These are phyloP conservation scores for Tadarida brasiliensis DNA, from an alignment of 2,797 vertebrate genomes.

Conservation along the genomic window DNA sequence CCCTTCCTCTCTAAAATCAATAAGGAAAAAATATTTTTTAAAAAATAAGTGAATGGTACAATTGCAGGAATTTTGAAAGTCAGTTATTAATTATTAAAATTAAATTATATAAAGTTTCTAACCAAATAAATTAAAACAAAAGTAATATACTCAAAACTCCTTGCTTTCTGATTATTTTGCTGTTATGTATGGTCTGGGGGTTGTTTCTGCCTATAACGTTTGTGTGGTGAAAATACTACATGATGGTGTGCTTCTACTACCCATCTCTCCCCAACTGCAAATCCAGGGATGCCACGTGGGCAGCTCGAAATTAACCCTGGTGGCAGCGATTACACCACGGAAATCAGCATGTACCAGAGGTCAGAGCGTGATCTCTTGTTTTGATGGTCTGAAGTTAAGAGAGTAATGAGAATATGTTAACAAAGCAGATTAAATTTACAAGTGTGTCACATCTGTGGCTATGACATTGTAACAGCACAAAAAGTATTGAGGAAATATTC, in stretches of 20 bases:
- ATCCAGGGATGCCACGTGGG: not conserved
- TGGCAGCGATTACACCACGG: not conserved
- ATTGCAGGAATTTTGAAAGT: not conserved
- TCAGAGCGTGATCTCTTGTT: not conserved
- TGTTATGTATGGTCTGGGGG: no score
- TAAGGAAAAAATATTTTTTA: no score
- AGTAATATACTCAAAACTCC: not conserved
- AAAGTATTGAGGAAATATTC: not conserved
- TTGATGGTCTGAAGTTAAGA: not conserved
- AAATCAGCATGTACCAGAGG: not conserved
- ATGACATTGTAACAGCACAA: not conserved
- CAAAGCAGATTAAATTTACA: not conserved
- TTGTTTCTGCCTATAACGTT: not conserved
- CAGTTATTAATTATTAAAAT: not conserved
- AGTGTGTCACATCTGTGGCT: not conserved
- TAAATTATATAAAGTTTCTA: not conserved
- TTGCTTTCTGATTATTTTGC: not conserved
- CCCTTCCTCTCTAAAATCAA: no score
- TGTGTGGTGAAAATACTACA: not conserved
- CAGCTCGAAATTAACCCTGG: not conserved
- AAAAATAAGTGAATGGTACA: not conserved
- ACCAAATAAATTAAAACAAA: not conserved
- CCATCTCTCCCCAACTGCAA: not conserved
- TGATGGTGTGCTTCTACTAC: rapidly evolving
- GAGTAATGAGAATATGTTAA: not conserved